Evolutionary conservation across 2,113 vertebrate species (phyloP), one percentile per base, ranked within the genome.

Genomic region (Anas platyrhynchos): DNA sequence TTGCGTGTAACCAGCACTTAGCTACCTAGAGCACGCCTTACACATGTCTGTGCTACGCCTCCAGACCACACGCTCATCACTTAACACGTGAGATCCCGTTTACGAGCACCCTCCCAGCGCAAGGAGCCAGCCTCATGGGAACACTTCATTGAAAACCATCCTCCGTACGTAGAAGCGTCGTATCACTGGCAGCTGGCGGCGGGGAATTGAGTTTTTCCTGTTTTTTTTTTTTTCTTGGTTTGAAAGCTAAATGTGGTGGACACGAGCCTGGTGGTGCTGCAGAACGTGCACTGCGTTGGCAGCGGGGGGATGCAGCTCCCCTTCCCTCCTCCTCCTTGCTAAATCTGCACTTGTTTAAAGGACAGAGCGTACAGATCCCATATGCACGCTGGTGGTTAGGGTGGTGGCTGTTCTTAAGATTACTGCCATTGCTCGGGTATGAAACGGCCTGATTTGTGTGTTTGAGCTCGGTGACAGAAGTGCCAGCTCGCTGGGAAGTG

Each of bases 291-390:
- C 62, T 85, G 96, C 86, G 76, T 97, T 96, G 96, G 96, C 96
- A 94, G 90, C 0, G 9, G 88, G 85, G 89, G 91, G 48, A 83
- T 6, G 88, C 77, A 86, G 75, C 83, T 89, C 87, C 80, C 27
- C 10, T 93, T 88, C 88, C 88, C 96, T 96, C 96, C 96, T 68
- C 86, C 95, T 95, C 91, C 79, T 95, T 97, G 92, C 95, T 97
- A 97, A 97, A 97, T 96, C 94, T 96, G 96, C 92, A 93, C 95
- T 96, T 94, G 96, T 93, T 97, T 94, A 96, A 95, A 96, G 95
- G 94, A 94, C 94, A 94, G 92, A 95, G 95, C 0, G 36, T 95
- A 96, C 96, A 93, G 94, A 93, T 95, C 93, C 96, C 96, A 94
- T 97, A 96, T 96, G 96, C 86, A 82, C 83, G 55, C 88, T 79